Base-by-base conservation (phyloP, 1,140 invertebrate species). In the Cotesia vestalis region DNA sequence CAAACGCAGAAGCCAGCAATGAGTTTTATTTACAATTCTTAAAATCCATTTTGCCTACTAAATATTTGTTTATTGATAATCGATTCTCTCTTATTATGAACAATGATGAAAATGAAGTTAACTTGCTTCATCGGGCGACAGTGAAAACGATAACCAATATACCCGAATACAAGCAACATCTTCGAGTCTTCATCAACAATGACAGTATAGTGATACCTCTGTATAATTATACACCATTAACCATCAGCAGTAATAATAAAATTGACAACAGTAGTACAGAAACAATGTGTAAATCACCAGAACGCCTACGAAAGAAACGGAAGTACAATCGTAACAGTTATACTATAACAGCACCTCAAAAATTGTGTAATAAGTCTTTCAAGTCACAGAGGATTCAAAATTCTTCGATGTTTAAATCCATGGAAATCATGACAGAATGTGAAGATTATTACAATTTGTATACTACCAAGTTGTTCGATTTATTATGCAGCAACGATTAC, bases 81-180 rank as follows among this genome's bases (percentile, higher is more conserved):
- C 57, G 57, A 3, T 59, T 20, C 27, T 59, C 57, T 20, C n/a
- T 59, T 3, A 59, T 59, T 11, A 59, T 59, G 57, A 59, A 59
- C 17, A 59, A 59, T 59, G 57, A 59, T 27, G 20, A 59, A 17
- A 20, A 27, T 59, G 57, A 59, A 27, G 57, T 59, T 59, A 59
- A 59, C 35, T 59, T 59, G 17, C 27, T 59, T 4, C 57, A 59
- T 20, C n/a, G 20, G 9, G 57, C 57, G 1, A 11, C 57, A 5
- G 57, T 59, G 3, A 59, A 59, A 59, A 27, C 20, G 3, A 59
- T 59, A 8, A 34, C 57, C 9, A 59, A 59, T 59, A 20, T 17
- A 20, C 8, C 9, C 6, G 20, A 27, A 20, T 59, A 59, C 17
- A 20, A 59, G 20, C n/a, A 59, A 20, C 27, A 20, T 27, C 20